These are phyloP conservation scores for Arctia plantaginis DNA, from an alignment of 2,888 invertebrate species.

Conservation along the genomic window DNA sequence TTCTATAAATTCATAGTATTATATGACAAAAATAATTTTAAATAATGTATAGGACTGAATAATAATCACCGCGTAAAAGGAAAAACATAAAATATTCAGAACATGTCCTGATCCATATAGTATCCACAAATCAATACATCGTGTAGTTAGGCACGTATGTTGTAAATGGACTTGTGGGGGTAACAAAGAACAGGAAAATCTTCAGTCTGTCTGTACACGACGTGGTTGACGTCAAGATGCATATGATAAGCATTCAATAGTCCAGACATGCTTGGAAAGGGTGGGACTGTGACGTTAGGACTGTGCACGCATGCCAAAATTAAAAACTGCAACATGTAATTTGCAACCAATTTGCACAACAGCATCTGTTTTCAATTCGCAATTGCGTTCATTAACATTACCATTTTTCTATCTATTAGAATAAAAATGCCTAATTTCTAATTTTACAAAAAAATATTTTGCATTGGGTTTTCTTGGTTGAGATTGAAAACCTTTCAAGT, in stretches of 20 bases:
- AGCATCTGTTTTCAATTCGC: background rate
- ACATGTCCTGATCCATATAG: conserved; percentile 67
- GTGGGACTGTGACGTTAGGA: conserved; percentile 37
- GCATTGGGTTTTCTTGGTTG: no score
- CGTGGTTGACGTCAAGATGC: conserved; percentile 63
- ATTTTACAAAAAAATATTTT: no score
- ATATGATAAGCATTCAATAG: conserved; percentile 62
- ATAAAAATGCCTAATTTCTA: no score
- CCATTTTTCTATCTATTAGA: background rate
- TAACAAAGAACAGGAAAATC: conserved; percentile 79
- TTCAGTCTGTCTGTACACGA: conserved; percentile 51
- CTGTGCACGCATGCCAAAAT: background rate
- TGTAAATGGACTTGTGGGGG: conserved; percentile 60
- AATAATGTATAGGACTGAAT: conserved; percentile 50
- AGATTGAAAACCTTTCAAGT: no score
- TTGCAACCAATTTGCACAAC: background rate
- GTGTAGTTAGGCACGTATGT: conserved; percentile 68
- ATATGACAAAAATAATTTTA: conserved; percentile 23
- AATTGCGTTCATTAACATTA: background rate
- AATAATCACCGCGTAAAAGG: conserved; percentile 53
- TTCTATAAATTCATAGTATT: background rate
- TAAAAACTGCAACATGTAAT: background rate
- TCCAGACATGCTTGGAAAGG: conserved; percentile 49
- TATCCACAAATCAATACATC: conserved; percentile 71
- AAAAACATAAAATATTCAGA: conserved; percentile 65